phyloP scores from a whole-genome alignment of 2,113 vertebrate species.

The Xenopus tropicalis region UCB_Xtro_10.0 CM004444.2:92729501-92730000 shows the following conservation, averaged over 20 bases:
- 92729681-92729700: conserved; percentile 26
- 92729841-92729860: conserved; percentile 74
- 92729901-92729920: conserved; percentile 79
- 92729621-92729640: too few species aligned
- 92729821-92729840: conserved; percentile 64
- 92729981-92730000: conserved; percentile 55
- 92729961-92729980: conserved; percentile 57
- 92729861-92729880: conserved; percentile 75
- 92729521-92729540: too few species aligned
- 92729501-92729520: too few species aligned
- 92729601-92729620: too few species aligned
- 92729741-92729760: conserved; percentile 51
- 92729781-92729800: conserved; percentile 55
- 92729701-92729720: conserved; percentile 28
- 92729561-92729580: too few species aligned
- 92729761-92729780: conserved; percentile 48
- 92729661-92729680: neutral
- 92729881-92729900: conserved; percentile 77
- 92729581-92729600: too few species aligned
- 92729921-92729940: conserved; percentile 53
- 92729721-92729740: conserved; percentile 46
- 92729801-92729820: conserved; percentile 57
- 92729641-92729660: too few species aligned
- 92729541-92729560: too few species aligned
- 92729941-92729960: conserved; percentile 63